Evolutionary conservation across 2,888 invertebrate species (phyloP).

Genomic region (Harpagoxenus sublaevis): DNA sequence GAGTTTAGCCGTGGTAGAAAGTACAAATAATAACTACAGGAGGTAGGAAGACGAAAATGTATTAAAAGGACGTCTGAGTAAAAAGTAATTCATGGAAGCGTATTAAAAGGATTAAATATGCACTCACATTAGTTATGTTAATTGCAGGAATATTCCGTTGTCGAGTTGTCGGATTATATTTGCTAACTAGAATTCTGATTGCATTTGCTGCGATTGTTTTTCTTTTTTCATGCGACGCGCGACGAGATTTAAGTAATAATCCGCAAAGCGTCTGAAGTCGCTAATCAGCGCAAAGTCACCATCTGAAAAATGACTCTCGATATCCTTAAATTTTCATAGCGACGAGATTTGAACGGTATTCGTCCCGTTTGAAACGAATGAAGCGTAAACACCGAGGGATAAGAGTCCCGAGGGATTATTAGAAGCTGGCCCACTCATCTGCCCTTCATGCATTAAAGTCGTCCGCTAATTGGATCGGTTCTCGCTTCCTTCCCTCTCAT

Average conservation of each 20-base stretch:
- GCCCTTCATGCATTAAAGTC: conserved; percentile 78
- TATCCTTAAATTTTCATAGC: conserved; percentile 61
- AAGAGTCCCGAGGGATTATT: conserved; percentile 77
- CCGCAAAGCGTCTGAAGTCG: conserved; percentile 77
- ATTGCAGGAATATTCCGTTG: conserved; percentile 17
- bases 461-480: conserved; percentile 81
- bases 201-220: conserved; percentile 23
- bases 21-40: conserved; percentile 42
- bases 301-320: conserved; percentile 69
- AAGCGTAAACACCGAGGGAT: conserved; percentile 55
- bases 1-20: conserved; percentile 48
- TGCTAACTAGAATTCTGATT: conserved; percentile 42
- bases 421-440: conserved; percentile 74
- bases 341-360: conserved; percentile 60
- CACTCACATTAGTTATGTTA: conserved; percentile 27
- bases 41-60: conserved; percentile 43
- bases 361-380: conserved; percentile 48
- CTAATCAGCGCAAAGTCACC: conserved; percentile 82
- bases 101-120: conserved; percentile 53
- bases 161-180: conserved; percentile 42
- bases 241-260: conserved; percentile 44
- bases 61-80: conserved; percentile 42
- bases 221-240: conserved; percentile 48
- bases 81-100: conserved; percentile 50
- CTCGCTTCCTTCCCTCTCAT: conserved; percentile 60